Evolutionary conservation across 1,140 invertebrate genomes (phyloP), one percentile per base, ranked within the genome.

Genomic region (Drosophila sturtevanti): DNA sequence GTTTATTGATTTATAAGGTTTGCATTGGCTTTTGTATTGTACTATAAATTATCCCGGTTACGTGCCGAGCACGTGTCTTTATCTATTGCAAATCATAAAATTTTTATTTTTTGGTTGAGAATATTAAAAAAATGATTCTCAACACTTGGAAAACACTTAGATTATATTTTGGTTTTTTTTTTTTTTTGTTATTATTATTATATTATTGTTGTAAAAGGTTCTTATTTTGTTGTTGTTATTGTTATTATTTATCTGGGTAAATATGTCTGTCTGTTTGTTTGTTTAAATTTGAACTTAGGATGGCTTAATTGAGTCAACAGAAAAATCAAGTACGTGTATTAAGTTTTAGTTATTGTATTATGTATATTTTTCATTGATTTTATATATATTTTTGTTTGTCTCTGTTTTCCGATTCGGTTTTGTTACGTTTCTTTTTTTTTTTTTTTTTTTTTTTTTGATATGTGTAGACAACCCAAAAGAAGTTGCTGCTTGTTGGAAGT

Each of bases 31-130:
- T 58, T 71, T 63, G 91, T 90, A 92, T 92, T 92, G 91, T 92
- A 92, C 91, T 92, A 92, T 92, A 92, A 92, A 92, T 92, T 91
- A 92, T 92, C 79, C 91, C 89, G 91, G 91, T 90, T 85, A 51
- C 77, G 89, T 76, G 84, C 72, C 55, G 58, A 37, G 72, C 77
- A 76, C 84, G 77, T 16, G 31, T 55, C 64, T 74, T 76, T 77
- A 55, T 82, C 91, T 92, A 92, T 92, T 92, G 91, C 91, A 92
- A 92, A 78, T 82, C 68, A 81, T 84, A 81, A 86, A 86, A 87
- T 74, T n/a, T 79, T 41, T 63, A 67, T 63, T 12, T 14, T 16
- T 58, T 11, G 11, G n/a, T 64, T 35, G 35, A 22, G 87, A 85
- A 81, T 77, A 82, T 82, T 72, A 80, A 24, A 24, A 24, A 24